Base-by-base conservation (phyloP, 1,140 invertebrate genomes). In the Callitettix versicolor region DNA sequence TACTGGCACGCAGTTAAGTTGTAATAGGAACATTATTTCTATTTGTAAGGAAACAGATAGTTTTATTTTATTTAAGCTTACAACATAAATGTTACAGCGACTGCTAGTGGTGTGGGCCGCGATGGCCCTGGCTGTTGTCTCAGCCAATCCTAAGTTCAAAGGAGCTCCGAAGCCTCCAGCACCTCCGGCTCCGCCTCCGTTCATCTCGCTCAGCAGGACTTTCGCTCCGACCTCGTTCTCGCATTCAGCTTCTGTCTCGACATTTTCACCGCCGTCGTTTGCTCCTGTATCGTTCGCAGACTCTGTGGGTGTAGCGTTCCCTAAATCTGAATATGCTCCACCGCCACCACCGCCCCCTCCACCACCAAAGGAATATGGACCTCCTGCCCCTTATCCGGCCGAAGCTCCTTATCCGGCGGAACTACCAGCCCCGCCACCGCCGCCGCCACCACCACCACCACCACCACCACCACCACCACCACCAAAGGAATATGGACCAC, bases 381-480 rank as follows among this genome's bases (percentile, higher is more conserved):
- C 36, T 4, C 50, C 34, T 3, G 36, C 6, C 46, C 50, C 15
- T 36, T 36, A 7, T 20, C 26, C 11, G 11, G n/a, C n/a, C 50
- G 21, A 14, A 14, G 12, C 46, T 14, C 9, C 46, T 36, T 46
- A 24, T 3, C 36, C 26, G 5, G 9, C 26, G 6, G 30, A 22
- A 36, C 34, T 21, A 40, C 40, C 43, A 49, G 46, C 54, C 3
- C 54, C 54, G n/a, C 54, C 54, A 36, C 43, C 46, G 36, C 44
- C 46, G 24, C 44, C 46, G 20, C 44, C 54, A 4, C 54, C 54
- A 24, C 44, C 54, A 51, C 44, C 46, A 18, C 44, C 54, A 40
- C 47, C 54, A 56, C 54, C 54, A 38, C 54, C 54, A 40, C 44
- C 54, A 15, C 44, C 46, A 40, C 44, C 46, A 17, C 44, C 46